Evolutionary conservation across 2,797 vertebrate genomes (phyloP), one percentile per base, ranked within the genome.

Genomic region (Zenarchopterus dispar): DNA sequence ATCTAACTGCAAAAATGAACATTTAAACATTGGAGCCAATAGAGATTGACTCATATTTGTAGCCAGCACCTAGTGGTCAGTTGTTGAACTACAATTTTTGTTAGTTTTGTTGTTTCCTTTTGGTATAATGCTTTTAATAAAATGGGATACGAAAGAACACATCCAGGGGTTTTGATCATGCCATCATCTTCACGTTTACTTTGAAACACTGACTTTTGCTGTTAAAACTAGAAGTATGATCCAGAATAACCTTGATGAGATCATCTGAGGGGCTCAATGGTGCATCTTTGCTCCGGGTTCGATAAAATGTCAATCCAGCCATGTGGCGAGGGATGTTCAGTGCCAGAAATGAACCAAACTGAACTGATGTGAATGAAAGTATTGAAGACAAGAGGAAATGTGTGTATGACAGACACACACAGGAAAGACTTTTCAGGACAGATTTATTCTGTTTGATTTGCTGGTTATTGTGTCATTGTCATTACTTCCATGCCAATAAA

Each of bases 401-500:
- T 15, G 23, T 16, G 15, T 15, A 21, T 13, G 18, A 23, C 50
- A 17, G 15, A 24, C 36, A 21, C 60, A 55, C 24, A 23, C 58
- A 63, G 64, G 48, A 67, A 73, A 74, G 43, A 68, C 61, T 74
- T 74, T 75, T 45, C 59, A 70, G 53, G 44, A 56, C 28, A 59
- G 15, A 74, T 56, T 11, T 18, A 42, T 44, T 44, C 43, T 11
- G 21, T 69, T 62, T 72, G 56, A 19, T 8, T 53, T 28, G 22
- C 9, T 22, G 23, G 10, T 51, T 58, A 74, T 67, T 69, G 42
- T 65, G 17, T 71, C 49, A 41, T 11, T 71, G 58, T 49, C 26
- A n/a, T 62, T 46, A 22, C 52, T 77, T 72, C 51, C 67, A 67
- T 19, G 51, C 45, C 60, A 66, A 39, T 45, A 45, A 71, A 70